Evolutionary conservation across 1,140 invertebrate genomes (phyloP).

Genomic region (Thaumetopoea pityocampa): DNA sequence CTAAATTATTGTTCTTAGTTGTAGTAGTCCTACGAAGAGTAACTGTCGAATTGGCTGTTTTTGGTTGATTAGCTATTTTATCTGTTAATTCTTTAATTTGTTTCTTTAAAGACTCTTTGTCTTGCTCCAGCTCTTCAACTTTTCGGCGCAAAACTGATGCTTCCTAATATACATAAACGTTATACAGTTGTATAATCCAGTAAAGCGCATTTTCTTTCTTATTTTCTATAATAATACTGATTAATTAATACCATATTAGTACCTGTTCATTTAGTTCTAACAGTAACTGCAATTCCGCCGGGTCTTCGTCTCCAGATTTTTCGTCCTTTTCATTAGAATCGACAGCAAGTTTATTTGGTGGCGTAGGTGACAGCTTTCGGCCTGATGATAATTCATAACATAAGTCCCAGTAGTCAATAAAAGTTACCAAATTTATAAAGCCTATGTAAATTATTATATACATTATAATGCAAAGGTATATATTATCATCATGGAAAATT

Average conservation of each 20-base stretch:
- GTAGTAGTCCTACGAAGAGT: constrained; percentile 47
- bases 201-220: too few relatives aligned
- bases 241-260: too few relatives aligned
- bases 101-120: constrained; percentile 84
- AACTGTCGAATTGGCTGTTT: constrained; percentile 48
- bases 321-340: constrained; percentile 84
- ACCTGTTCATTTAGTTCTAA: constrained; percentile 91
- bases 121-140: constrained; percentile 89
- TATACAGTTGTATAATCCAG: too few relatives aligned
- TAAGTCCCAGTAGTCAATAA: background rate
- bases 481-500: constrained; percentile 14
- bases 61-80: constrained; percentile 74
- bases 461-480: constrained; percentile 8
- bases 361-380: constrained; percentile 80
- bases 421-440: constrained; percentile 4
- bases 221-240: too few relatives aligned
- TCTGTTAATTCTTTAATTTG: constrained; percentile 87
- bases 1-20: constrained; percentile 65
- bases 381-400: constrained; percentile 53
- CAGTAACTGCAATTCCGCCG: constrained; percentile 85
- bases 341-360: constrained; percentile 78
- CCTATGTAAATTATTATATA: constrained; percentile 6
- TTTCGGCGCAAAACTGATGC: constrained; percentile 87
- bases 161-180: constrained; percentile 78
- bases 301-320: constrained; percentile 86